Conservation (phyloP, 2,113 vertebrate species). For the Tupaia tana region DNA sequence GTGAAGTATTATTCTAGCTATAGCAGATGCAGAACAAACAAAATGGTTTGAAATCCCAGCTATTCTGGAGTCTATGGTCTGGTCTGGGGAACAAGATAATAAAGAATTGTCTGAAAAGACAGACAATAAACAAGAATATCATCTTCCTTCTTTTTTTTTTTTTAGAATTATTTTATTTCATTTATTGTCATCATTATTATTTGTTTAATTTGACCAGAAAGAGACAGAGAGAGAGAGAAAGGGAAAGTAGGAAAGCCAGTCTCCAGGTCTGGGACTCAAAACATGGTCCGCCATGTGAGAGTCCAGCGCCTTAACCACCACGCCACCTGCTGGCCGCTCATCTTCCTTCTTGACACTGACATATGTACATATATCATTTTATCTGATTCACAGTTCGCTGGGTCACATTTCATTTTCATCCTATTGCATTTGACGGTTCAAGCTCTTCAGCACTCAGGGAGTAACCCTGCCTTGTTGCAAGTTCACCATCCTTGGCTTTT, state of each 20-base stretch:
- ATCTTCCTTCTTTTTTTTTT: not conserved
- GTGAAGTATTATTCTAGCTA: not conserved
- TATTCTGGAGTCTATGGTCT: not conserved
- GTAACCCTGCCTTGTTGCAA: not conserved
- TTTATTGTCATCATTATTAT: too few species aligned
- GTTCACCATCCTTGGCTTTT: not conserved
- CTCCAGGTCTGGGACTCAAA: too few species aligned
- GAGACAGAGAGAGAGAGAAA: too few species aligned
- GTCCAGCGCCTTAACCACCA: too few species aligned
- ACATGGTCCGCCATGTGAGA: too few species aligned
- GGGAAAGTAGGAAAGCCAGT: too few species aligned
- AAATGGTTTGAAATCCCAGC: not conserved
- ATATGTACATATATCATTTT: too few species aligned
- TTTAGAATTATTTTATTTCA: too few species aligned
- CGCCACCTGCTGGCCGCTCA: too few species aligned
- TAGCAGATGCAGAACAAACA: not conserved
- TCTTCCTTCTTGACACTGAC: not conserved
- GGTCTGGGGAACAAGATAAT: not conserved
- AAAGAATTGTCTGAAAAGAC: not conserved
- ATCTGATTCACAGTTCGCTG: too few species aligned
- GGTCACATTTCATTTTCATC: not conserved
- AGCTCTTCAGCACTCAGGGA: rapidly evolving
- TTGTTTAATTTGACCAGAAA: too few species aligned
- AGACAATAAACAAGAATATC: not conserved
- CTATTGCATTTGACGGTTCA: not conserved